These are phyloP conservation scores for Sandelia bainsii DNA, from an alignment of 2,797 vertebrate species.

Conservation along the genomic window DNA sequence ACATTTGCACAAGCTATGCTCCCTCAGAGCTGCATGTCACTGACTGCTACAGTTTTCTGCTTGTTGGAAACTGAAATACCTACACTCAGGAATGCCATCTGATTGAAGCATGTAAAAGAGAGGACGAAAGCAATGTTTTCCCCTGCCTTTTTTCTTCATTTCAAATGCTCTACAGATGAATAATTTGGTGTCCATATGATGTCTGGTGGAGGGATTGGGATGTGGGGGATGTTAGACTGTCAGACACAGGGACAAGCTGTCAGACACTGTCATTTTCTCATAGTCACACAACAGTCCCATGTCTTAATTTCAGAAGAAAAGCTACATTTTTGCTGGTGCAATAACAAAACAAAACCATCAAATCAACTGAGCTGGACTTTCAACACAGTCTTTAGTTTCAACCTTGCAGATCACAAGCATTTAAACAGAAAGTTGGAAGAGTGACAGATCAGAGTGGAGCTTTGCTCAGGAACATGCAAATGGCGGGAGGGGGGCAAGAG, in stretches of 20 bases:
- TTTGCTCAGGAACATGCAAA: too few species aligned
- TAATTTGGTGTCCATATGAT: conserved; percentile 35
- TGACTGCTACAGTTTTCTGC: conserved; percentile 18
- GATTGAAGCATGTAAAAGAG: conserved; percentile 19
- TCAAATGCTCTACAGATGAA: conserved; percentile 43
- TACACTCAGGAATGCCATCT: conserved; percentile 20
- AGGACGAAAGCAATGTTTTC: conserved; percentile 6
- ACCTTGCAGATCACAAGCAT: not conserved
- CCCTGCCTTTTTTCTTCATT: conserved; percentile 13
- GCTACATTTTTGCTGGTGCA: conserved; percentile 11
- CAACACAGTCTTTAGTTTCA: too few species aligned
- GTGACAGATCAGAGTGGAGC: too few species aligned
- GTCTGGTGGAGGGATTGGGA: conserved; percentile 19
- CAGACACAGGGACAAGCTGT: conserved; percentile 47
- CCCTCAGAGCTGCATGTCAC: conserved; percentile 16
- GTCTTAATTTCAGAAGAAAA: conserved; percentile 26
- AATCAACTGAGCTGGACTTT: not conserved
- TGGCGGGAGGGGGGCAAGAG: too few species aligned
- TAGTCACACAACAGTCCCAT: conserved; percentile 14
- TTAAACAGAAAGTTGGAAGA: not conserved
- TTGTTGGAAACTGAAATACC: conserved; percentile 34
- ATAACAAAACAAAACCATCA: conserved; percentile 25
- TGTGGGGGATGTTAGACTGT: conserved; percentile 27
- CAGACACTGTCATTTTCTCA: conserved; percentile 20
- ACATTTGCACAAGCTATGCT: not conserved